phyloP scores from a whole-genome alignment of 2,113 vertebrate species.

The Fukomys damarensis region DNA sequence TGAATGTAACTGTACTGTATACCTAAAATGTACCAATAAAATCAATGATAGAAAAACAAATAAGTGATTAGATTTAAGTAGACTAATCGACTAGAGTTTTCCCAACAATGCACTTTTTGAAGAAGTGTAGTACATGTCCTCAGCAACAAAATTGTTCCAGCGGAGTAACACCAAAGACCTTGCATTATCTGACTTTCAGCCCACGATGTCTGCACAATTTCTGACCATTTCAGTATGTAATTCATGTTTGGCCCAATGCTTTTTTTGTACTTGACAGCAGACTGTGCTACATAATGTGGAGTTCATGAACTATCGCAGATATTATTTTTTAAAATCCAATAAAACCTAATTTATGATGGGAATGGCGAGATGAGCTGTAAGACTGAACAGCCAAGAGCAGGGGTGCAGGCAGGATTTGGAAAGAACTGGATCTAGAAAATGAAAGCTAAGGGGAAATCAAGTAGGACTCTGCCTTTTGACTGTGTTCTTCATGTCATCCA shows the following conservation, averaged over 20 bases:
- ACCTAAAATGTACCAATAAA: too few species aligned
- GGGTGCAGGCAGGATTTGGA: not conserved
- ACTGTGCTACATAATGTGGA: not conserved
- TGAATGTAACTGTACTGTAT: too few species aligned
- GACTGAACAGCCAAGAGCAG: not conserved
- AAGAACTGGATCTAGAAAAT: not conserved
- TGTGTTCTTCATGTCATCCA: not conserved
- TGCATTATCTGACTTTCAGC: not conserved
- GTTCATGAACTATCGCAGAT: not conserved
- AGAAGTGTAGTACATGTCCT: not conserved
- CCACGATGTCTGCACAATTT: not conserved
- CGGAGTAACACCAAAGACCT: too few species aligned
- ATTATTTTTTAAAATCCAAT: not conserved
- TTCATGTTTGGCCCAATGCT: not conserved
- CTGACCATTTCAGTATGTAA: not conserved
- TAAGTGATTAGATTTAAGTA: not conserved
- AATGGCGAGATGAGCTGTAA: not conserved
- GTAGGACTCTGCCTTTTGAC: not conserved
- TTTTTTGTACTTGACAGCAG: not conserved
- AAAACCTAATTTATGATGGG: not conserved
- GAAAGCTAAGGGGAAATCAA: not conserved
- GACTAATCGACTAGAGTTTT: not conserved
- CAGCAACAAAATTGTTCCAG: not conserved
- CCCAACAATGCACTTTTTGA: not conserved
- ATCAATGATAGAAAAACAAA: too few species aligned